Evolutionary conservation across 2,888 invertebrate genomes (phyloP).

Genomic region (Lithosia quadra): DNA sequence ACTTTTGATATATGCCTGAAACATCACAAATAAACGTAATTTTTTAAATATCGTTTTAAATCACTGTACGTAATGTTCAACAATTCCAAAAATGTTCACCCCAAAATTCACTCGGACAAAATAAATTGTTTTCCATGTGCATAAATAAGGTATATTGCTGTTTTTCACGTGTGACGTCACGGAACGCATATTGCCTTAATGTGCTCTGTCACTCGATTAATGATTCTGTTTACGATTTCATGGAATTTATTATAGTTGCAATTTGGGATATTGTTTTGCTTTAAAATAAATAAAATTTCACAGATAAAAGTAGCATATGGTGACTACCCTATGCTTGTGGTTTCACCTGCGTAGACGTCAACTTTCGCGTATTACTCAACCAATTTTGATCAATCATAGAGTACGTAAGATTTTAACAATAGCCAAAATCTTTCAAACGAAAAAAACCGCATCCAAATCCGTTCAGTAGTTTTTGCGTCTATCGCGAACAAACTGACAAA

Average conservation of each 20-base stretch:
- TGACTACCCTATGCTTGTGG: no score
- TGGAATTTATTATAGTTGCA: conserved; percentile 22
- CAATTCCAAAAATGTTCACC: conserved; percentile 20
- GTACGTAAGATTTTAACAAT: no score
- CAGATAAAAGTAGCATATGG: no score
- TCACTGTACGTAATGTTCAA: background rate
- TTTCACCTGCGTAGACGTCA: no score
- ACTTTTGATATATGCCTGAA: no score
- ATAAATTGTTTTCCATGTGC: conserved; percentile 44
- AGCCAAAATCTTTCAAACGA: no score
- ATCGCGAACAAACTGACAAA: no score
- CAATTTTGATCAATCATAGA: no score
- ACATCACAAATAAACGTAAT: background rate
- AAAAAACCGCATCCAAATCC: no score
- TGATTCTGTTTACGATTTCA: conserved; percentile 30
- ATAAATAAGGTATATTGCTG: conserved; percentile 42
- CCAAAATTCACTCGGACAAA: conserved; percentile 43
- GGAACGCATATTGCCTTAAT: conserved; percentile 48
- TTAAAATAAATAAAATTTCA: background rate
- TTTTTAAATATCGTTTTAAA: background rate
- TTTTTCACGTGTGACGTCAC: conserved; percentile 47
- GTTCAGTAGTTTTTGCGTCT: no score
- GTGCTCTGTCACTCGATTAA: conserved; percentile 48
- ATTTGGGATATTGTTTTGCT: conserved; percentile 1
- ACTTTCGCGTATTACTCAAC: no score